Percentiles rank a stretch among this genome's conserved stretches.
phyloP scores from a whole-genome alignment of 2,113 vertebrate species.

The Grantiella picta region DNA sequence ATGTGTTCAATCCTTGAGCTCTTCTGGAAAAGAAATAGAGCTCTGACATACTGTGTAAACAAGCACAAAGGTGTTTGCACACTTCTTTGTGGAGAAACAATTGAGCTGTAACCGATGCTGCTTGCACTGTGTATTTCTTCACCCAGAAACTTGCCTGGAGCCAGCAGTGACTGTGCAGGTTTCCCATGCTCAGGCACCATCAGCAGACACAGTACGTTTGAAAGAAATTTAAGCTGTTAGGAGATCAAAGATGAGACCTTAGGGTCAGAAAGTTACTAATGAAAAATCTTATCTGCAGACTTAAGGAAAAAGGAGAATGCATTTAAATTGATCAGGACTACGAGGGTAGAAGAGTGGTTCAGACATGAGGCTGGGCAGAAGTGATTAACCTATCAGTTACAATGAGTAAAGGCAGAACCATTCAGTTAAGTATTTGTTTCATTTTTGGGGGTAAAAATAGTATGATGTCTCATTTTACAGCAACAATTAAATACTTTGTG shows the following conservation, averaged over 20 bases:
- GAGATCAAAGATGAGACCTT: not conserved
- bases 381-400: not conserved
- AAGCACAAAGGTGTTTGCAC: slow-evolving; percentile 25
- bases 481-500: not conserved
- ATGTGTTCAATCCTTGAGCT: not conserved
- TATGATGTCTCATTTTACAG: not conserved
- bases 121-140: not conserved
- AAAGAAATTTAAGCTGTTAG: not conserved
- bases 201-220: not conserved
- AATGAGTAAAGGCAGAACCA: not conserved
- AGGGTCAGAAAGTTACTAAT: not conserved
- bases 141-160: not conserved
- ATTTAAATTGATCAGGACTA: not conserved
- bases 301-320: not conserved
- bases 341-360: not conserved
- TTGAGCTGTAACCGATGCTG: slow-evolving; percentile 47
- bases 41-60: not conserved
- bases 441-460: not conserved
- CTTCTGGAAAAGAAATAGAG: not conserved
- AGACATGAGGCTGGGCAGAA: not conserved
- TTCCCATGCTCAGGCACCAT: not conserved
- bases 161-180: not conserved
- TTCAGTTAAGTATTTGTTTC: not conserved
- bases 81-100: slow-evolving; percentile 33
- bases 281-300: not conserved